phyloP scores from a whole-genome alignment of 2,797 vertebrate genomes.

The Hozukius guyotensis region DNA sequence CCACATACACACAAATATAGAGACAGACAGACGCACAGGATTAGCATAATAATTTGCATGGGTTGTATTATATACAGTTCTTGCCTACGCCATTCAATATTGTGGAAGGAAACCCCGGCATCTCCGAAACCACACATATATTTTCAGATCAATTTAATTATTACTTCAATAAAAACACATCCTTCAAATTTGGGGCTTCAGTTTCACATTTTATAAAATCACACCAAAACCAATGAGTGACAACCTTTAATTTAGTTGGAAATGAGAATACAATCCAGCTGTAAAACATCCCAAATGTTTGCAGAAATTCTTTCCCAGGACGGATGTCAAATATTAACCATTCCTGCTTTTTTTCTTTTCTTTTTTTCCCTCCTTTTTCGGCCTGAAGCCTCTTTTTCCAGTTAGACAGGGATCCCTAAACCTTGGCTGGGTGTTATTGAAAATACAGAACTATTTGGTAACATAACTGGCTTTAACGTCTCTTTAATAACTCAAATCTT shows the following conservation, averaged over 20 bases:
- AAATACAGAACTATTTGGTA: background rate
- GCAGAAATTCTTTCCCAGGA: slow-evolving; percentile 74
- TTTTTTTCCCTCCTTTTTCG: background rate
- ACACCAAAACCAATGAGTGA: slow-evolving; percentile 25
- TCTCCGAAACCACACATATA: slow-evolving; percentile 40
- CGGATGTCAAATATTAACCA: slow-evolving; percentile 76
- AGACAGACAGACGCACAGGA: background rate
- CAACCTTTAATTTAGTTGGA: slow-evolving; percentile 51
- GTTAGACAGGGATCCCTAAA: slow-evolving; percentile 30
- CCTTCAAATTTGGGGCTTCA: slow-evolving; percentile 25
- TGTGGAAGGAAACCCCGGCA: background rate
- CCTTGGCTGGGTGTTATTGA: background rate
- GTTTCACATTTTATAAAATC: slow-evolving; percentile 46
- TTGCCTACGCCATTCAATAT: slow-evolving; percentile 3
- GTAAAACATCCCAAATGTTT: slow-evolving; percentile 74
- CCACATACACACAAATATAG: slow-evolving; percentile 5
- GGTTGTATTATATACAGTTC: slow-evolving; percentile 10
- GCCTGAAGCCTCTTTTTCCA: slow-evolving; percentile 9
- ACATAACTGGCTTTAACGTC: background rate
- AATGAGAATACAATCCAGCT: slow-evolving; percentile 62
- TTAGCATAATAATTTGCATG: slow-evolving; percentile 23
- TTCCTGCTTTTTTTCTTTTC: background rate
- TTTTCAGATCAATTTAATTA: slow-evolving; percentile 36
- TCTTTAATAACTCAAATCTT: background rate
- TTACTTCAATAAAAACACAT: slow-evolving; percentile 37